phyloP scores from a whole-genome alignment of 2,113 vertebrate genomes.

The Lathamus discolor region DNA sequence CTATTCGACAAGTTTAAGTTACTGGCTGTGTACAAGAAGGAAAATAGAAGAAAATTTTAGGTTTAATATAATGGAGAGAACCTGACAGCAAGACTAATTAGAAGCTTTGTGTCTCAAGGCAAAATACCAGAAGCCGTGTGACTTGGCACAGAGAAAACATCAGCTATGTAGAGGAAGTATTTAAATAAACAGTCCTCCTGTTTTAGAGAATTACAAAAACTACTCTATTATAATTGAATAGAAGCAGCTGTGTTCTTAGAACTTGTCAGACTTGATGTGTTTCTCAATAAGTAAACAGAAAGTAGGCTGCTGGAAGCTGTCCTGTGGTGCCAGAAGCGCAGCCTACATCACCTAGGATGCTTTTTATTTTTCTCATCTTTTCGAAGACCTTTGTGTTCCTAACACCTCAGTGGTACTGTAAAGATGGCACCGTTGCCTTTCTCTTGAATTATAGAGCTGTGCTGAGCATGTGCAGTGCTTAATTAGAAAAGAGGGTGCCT shows the following conservation, averaged over 20 bases:
- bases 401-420: neutral
- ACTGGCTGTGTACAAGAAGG: neutral
- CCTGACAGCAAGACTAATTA: neutral
- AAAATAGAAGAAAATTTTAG: neutral
- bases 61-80: neutral
- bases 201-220: neutral
- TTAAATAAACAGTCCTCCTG: neutral
- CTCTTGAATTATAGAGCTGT: neutral
- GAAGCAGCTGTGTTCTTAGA: neutral
- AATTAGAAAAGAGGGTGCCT: neutral
- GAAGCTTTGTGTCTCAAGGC: neutral
- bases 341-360: neutral
- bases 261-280: neutral
- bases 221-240: neutral
- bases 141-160: neutral
- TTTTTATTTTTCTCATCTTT: neutral
- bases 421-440: neutral
- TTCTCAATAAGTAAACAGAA: neutral
- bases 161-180: neutral
- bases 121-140: neutral
- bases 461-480: neutral
- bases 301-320: neutral
- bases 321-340: neutral
- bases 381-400: neutral
- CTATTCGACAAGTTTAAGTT: neutral